Conservation (phyloP, 2,797 vertebrate species). For the Ceyx erithaca region DNA sequence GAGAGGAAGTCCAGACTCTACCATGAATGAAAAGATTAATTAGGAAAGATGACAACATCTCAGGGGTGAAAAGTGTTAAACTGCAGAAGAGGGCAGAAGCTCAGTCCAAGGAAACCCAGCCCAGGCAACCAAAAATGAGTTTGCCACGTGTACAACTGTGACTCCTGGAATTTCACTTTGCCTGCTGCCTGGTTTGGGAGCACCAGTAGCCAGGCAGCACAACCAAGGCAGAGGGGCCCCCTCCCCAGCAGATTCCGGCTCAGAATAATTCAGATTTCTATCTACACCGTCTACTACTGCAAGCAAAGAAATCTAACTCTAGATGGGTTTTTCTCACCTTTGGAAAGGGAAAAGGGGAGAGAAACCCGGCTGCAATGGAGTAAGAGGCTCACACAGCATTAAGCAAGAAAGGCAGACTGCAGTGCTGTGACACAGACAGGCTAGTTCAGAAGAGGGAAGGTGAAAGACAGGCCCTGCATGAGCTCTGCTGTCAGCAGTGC, state of each 20-base stretch:
- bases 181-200: rapidly evolving
- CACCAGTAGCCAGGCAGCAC: background rate
- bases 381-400: background rate
- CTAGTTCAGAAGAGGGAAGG: background rate
- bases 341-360: background rate
- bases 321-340: background rate
- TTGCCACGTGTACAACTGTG: rapidly evolving
- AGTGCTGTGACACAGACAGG: background rate
- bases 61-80: background rate
- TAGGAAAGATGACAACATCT: conserved; percentile 1
- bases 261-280: background rate
- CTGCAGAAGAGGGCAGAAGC: background rate
- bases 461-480: background rate
- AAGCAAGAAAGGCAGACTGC: background rate
- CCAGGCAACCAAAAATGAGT: background rate
- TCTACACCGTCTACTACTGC: background rate
- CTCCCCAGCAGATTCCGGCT: background rate
- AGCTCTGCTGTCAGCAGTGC: background rate
- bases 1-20: conserved; percentile 16
- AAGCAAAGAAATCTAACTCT: background rate
- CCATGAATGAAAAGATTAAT: conserved; percentile 26
- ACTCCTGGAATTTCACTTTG: background rate
- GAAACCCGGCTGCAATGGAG: background rate
- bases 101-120: background rate
- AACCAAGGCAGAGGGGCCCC: rapidly evolving